Evolutionary conservation across 2,797 vertebrate species (phyloP).

Genomic region (Phoxinus dragarum): DNA sequence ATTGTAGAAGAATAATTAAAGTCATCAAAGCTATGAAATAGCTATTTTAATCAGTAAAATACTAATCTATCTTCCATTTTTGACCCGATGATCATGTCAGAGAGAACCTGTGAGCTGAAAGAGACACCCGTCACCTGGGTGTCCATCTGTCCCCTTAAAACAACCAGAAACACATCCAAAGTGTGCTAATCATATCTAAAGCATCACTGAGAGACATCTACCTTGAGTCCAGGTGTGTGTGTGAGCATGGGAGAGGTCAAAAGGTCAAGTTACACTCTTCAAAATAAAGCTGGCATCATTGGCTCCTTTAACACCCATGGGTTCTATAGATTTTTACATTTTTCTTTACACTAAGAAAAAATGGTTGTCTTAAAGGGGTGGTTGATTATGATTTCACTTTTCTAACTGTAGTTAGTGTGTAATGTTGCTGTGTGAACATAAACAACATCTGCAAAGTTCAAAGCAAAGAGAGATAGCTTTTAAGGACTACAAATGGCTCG

Average conservation of each 20-base stretch:
- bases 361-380: neutral
- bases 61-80: neutral
- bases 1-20: neutral
- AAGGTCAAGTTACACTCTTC: neutral
- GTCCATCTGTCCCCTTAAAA: conserved; percentile 57
- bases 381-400: no score
- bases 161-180: conserved; percentile 53
- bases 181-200: neutral
- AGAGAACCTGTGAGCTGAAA: conserved; percentile 33
- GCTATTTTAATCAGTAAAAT: neutral
- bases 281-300: neutral
- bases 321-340: no score
- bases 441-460: no score
- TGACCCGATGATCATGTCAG: neutral
- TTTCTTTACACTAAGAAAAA: neutral
- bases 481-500: no score
- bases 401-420: no score
- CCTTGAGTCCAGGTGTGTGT: neutral
- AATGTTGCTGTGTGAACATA: no score
- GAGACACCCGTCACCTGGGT: conserved; percentile 55
- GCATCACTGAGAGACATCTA: neutral
- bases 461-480: no score
- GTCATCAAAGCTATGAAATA: neutral
- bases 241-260: neutral
- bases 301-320: neutral